Evolutionary conservation across 2,113 vertebrate genomes (phyloP), one percentile per base, ranked within the genome.

Genomic region (Labeo catla): DNA sequence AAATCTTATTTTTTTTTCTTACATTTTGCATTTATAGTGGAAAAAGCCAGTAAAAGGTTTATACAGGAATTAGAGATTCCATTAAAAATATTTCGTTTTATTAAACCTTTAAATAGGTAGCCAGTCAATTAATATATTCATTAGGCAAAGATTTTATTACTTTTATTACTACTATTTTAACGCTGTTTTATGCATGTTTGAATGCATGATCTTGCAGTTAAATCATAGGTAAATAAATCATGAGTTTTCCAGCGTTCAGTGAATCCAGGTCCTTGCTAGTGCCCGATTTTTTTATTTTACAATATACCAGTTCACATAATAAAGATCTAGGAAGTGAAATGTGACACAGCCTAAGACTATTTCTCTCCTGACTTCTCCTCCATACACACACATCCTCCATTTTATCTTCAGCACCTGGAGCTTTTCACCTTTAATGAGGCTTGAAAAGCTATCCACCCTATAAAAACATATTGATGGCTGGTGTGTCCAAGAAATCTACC

Each of bases 351-450:
- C 21, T 12, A 34, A 34, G 23, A 34, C 28, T 66, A 66, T 66
- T 82, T 39, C 15, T 36, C 47, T 28, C 63, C 34, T 23, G 1
- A 59, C 9, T 39, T 84, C 39, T 16, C 66, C 59, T 59, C 23
- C 61, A 43, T 2, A 57, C 12, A 39, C 81, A 59, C 50, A 57
- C 50, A 57, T 57, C 28, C 34, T 61, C 70, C 23, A 52, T 86
- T 89, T 86, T 68, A 89, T 87, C 72, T 82, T 47, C 8, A 79
- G 78, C 86, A 84, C 77, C 84, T 87, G 54, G 80, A 81, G 86
- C 65, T 21, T 89, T 74, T 88, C 57, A 88, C 43, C 43, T 85
- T 84, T 74, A 81, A 73, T 88, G 83, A 82, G n/a, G n/a, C 16
- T 47, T 73, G 84, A 72, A 65, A 61, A 50, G 61, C 50, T 49